A percentile compares a stretch with the other conserved stretches of the same genome.
phyloP scores from a whole-genome alignment of 2,888 invertebrate genomes.

The Linnaemya tessellans region DNA sequence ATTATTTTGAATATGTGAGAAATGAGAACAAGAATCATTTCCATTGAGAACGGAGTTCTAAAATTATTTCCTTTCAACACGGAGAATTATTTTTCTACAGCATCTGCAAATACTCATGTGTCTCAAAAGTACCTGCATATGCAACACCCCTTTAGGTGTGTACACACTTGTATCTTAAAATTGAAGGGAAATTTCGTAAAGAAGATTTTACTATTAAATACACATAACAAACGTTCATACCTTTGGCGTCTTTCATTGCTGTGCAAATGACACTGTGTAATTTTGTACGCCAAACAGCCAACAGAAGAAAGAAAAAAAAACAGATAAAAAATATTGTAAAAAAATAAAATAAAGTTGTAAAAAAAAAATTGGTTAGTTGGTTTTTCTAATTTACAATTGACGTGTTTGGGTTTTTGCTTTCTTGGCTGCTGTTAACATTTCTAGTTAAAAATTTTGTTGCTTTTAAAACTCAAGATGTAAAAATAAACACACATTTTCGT shows the following conservation, averaged over 20 bases:
- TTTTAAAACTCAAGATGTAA: constrained; percentile 33
- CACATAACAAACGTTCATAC: constrained; percentile 15
- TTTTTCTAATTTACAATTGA: constrained; percentile 53
- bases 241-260: background rate
- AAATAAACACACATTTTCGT: constrained; percentile 15
- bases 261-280: constrained; percentile 12
- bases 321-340: background rate
- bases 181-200: background rate
- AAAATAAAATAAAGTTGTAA: background rate
- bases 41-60: too few relatives aligned
- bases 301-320: background rate
- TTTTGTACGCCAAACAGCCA: constrained; percentile 27
- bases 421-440: constrained; percentile 61
- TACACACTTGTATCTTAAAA: background rate
- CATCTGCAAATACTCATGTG: too few relatives aligned
- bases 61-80: too few relatives aligned
- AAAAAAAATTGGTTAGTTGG: constrained; percentile 29
- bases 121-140: background rate
- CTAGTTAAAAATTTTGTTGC: constrained; percentile 59
- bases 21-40: too few relatives aligned
- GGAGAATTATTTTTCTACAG: too few relatives aligned
- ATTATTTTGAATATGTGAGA: too few relatives aligned
- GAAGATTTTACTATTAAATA: constrained; percentile 32
- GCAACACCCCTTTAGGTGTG: background rate
- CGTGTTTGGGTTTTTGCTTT: constrained; percentile 34